A percentile compares a stretch with the other conserved stretches of the same genome.
These are phyloP conservation scores for Heliopora coerulea DNA, from an alignment of 92 coral and sea anemone species.

Conservation along the genomic window DNA sequence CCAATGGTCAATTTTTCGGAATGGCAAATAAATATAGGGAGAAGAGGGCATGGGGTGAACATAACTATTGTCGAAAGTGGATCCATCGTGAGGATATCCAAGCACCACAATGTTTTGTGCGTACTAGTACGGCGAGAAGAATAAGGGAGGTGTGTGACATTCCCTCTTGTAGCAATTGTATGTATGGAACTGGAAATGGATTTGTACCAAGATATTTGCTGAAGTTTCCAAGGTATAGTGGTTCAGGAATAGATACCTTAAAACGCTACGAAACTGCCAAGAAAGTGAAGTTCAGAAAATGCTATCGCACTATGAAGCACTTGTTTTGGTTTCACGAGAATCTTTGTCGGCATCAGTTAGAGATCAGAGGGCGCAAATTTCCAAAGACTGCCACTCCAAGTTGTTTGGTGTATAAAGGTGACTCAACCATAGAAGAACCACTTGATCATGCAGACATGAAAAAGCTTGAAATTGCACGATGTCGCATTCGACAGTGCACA, in stretches of 20 bases:
- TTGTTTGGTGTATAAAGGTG: slow-evolving; percentile 43
- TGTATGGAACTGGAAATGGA: slow-evolving; percentile 87
- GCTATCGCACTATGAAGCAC: neutral
- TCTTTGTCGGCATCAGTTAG: neutral
- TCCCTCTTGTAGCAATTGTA: slow-evolving; percentile 76
- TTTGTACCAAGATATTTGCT: slow-evolving; percentile 19
- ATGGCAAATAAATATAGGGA: neutral
- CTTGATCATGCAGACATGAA: slow-evolving; percentile 44
- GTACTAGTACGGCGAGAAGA: neutral
- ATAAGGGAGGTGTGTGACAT: slow-evolving; percentile 48
- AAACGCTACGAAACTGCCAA: slow-evolving; percentile 35
- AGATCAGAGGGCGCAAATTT: neutral
- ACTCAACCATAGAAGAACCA: neutral
- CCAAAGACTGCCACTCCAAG: neutral
- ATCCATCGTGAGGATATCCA: neutral
- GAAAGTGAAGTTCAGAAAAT: slow-evolving; percentile 39
- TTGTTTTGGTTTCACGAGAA: neutral
- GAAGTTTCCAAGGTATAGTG: slow-evolving; percentile 58
- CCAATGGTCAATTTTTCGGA: neutral
- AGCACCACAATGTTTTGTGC: neutral
- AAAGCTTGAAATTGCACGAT: slow-evolving; percentile 49
- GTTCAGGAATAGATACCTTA: slow-evolving; percentile 55
- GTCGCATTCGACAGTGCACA: slow-evolving; percentile 84
- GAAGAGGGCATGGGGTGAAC: neutral
- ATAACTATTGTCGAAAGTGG: slow-evolving; percentile 11